A percentile compares a stretch with the other conserved stretches of the same genome.
These are phyloP conservation scores for Pteronotus mesoamericanus DNA, from an alignment of 2,797 vertebrate genomes.

Conservation along the genomic window DNA sequence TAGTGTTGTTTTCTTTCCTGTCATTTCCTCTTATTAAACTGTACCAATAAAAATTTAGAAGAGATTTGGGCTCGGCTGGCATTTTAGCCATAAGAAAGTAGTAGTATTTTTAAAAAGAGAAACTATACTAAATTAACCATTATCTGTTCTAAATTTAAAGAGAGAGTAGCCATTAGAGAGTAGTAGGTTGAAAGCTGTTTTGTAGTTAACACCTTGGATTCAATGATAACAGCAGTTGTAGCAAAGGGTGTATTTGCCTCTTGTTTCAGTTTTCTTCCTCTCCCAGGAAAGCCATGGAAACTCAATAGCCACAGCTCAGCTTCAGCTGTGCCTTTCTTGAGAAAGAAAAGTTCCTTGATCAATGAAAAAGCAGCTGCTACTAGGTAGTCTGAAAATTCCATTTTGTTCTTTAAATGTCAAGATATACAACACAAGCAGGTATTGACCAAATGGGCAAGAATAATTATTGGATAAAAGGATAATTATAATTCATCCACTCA, in stretches of 20 bases:
- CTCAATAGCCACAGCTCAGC: background rate
- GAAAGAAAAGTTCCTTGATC: background rate
- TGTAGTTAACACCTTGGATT: slow-evolving; percentile 72
- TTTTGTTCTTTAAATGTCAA: background rate
- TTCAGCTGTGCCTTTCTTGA: background rate
- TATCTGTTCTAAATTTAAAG: no score
- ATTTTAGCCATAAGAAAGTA: slow-evolving; percentile 58
- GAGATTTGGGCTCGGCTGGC: background rate
- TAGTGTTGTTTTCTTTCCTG: slow-evolving; percentile 22
- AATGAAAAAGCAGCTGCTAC: background rate
- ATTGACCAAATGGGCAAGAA: background rate
- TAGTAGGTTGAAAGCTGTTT: slow-evolving; percentile 49
- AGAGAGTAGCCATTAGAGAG: no score
- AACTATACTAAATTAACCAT: no score
- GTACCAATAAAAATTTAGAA: background rate
- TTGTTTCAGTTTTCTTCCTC: background rate
- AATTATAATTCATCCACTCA: background rate
- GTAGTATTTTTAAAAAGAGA: no score
- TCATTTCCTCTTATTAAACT: background rate
- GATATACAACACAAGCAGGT: background rate
- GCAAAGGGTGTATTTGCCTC: slow-evolving; percentile 19
- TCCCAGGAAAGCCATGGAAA: background rate
- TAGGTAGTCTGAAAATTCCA: background rate
- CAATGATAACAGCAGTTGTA: slow-evolving; percentile 71
- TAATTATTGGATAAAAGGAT: background rate